These are phyloP conservation scores for Hypercompe scribonia DNA, from an alignment of 2,888 invertebrate species.

Conservation along the genomic window DNA sequence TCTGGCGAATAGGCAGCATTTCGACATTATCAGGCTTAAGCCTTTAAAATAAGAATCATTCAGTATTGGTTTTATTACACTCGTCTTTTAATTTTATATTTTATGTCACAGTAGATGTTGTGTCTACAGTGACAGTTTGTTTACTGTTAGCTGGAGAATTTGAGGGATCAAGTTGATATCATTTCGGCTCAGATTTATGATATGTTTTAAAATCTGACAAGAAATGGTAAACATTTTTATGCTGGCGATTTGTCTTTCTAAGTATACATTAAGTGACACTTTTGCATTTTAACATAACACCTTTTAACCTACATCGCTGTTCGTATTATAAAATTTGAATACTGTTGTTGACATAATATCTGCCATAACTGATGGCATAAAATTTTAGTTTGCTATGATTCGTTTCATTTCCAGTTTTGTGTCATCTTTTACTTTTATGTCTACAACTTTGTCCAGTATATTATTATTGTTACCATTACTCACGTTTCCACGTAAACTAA, in stretches of 20 bases:
- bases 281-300: not conserved
- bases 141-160: conserved; percentile 18
- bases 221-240: conserved; percentile 6
- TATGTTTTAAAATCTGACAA: conserved; percentile 20
- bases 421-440: not conserved
- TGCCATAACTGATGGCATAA: not conserved
- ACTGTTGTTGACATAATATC: not conserved
- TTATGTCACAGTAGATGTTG: conserved; percentile 12
- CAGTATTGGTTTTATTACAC: conserved; percentile 30
- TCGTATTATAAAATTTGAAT: not conserved
- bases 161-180: conserved; percentile 10
- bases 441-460: not conserved
- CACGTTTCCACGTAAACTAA: not conserved
- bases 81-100: conserved; percentile 23
- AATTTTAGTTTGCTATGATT: not conserved
- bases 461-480: not conserved
- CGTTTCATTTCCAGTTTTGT: not conserved
- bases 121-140: not conserved
- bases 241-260: conserved; percentile 8
- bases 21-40: conserved; percentile 29
- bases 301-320: conserved; percentile 2
- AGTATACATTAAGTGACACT: not conserved
- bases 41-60: conserved; percentile 22
- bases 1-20: conserved; percentile 33
- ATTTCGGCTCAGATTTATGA: not conserved